Conservation (phyloP, 2,113 vertebrate genomes). For the Abramis brama region DNA sequence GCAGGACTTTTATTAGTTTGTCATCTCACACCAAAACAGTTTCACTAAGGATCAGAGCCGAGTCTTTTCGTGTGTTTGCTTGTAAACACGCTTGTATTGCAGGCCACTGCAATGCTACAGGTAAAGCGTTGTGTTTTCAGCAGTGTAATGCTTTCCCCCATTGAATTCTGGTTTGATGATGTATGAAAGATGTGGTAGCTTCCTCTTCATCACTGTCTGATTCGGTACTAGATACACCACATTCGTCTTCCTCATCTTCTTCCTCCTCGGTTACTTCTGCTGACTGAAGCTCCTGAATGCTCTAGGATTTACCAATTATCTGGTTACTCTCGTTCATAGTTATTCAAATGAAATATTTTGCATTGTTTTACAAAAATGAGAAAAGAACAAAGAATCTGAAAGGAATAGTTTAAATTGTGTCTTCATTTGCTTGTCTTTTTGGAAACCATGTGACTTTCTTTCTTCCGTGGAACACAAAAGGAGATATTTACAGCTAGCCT, state of each 20-base stretch:
- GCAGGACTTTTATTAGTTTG: constrained; percentile 13
- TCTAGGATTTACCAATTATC: constrained; percentile 70
- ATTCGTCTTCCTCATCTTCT: constrained; percentile 77
- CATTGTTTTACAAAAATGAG: background rate
- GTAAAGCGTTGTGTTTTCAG: constrained; percentile 65
- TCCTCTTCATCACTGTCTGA: constrained; percentile 88
- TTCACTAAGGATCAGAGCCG: constrained; percentile 1
- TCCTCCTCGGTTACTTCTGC: constrained; percentile 81
- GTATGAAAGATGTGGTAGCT: constrained; percentile 71
- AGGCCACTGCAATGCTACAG: constrained; percentile 14
- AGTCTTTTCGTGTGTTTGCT: constrained; percentile 45
- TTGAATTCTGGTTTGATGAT: constrained; percentile 78
- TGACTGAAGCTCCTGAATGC: constrained; percentile 78
- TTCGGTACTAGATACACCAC: constrained; percentile 87
- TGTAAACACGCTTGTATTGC: constrained; percentile 29
- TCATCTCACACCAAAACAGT: constrained; percentile 12
- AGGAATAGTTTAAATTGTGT: too few species aligned
- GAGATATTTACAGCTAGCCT: background rate
- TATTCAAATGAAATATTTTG: background rate
- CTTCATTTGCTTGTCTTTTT: too few species aligned
- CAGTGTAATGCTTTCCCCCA: constrained; percentile 89
- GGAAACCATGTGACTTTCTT: background rate
- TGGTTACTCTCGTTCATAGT: too few species aligned
- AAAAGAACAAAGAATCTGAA: background rate
- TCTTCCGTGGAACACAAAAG: background rate